Percentiles rank a stretch among this genome's conserved stretches.
These are phyloP conservation scores for Rhingia campestris DNA, from an alignment of 2,888 invertebrate genomes.

Conservation along the genomic window DNA sequence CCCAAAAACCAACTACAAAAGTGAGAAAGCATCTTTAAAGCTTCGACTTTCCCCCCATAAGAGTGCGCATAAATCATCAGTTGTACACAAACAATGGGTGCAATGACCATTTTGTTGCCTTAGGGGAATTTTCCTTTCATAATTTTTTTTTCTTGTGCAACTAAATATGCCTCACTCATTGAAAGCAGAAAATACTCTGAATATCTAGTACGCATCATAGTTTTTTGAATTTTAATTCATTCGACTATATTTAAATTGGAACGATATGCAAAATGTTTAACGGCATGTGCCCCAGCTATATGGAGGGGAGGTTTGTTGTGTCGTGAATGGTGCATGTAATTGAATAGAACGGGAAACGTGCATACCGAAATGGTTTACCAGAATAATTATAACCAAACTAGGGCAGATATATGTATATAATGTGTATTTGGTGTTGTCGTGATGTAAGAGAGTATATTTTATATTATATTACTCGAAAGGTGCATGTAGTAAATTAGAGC, in stretches of 20 bases:
- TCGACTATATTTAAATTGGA: constrained; percentile 31
- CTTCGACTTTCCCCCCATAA: constrained; percentile 5
- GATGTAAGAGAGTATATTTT: too few relatives aligned
- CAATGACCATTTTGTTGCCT: constrained; percentile 33
- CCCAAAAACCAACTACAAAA: background rate
- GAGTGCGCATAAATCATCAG: constrained; percentile 19
- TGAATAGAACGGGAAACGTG: constrained; percentile 44
- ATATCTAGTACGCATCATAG: constrained; percentile 25
- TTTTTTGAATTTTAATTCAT: constrained; percentile 21
- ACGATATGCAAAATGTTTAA: constrained; percentile 29
- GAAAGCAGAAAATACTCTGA: constrained; percentile 19
- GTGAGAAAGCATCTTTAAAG: constrained; percentile 7
- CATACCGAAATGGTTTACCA: constrained; percentile 13
- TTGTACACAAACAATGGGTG: constrained; percentile 9
- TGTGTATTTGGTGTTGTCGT: too few relatives aligned
- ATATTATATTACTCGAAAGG: too few relatives aligned
- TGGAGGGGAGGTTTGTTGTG: constrained; percentile 11
- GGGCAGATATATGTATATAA: constrained; percentile 4
- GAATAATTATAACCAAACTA: constrained; percentile 30
- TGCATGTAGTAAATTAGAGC: too few relatives aligned
- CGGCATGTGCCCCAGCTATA: background rate
- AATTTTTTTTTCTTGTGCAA: background rate
- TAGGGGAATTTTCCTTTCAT: background rate
- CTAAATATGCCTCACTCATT: constrained; percentile 12
- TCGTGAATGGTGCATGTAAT: constrained; percentile 43